Evolutionary conservation across 35 echinoderm and acorn worm species (phyloP), one percentile per base, ranked within the genome.

Genomic region (Strongylocentrotus purpuratus): DNA sequence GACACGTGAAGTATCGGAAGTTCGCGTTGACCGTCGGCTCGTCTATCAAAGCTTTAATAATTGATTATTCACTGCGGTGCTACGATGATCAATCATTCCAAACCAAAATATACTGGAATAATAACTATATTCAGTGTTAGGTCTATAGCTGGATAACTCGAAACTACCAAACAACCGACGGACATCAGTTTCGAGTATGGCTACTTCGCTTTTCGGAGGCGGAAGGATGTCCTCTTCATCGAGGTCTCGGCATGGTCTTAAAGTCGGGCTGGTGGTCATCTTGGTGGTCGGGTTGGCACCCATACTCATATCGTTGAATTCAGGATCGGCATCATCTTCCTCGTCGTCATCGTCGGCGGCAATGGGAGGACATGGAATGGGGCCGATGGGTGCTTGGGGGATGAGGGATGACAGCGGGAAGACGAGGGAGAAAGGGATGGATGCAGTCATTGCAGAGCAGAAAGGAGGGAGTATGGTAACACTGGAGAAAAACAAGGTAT

Each of bases 311-410:
- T 46, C 46, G 13, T 14, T 93, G 46, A 93, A 58, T 58, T 50
- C 48, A 46, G 46, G 46, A 3, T 93, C 91, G 48, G 18, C 91
- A 46, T 45, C 87, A 6, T 33, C 87, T 14, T 33, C 87, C 15
- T 89, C 87, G 9, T 89, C 87, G 9, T 89, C 87, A 46, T 46
- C 45, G 11, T 89, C 87, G 33, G 20, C 28, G 20, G 65, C 87
- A 1, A 46, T 46, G 7, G 87, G 91, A 1, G 91, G 48, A 58
- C 45, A 50, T 58, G 91, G 41, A 12, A 31, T 28, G 9, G 33
- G 91, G n/a, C 91, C 46, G 46, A 46, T 93, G 46, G 48, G 48
- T 48, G 91, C 7, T 14, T 93, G 91, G 91, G n/a, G 58, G 91
- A 22, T 41, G 45, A 78, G 20, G 87, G 87, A 35, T 28, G 46